Evolutionary conservation across 2,888 invertebrate genomes (phyloP).

Genomic region (Cremastinae sp.): DNA sequence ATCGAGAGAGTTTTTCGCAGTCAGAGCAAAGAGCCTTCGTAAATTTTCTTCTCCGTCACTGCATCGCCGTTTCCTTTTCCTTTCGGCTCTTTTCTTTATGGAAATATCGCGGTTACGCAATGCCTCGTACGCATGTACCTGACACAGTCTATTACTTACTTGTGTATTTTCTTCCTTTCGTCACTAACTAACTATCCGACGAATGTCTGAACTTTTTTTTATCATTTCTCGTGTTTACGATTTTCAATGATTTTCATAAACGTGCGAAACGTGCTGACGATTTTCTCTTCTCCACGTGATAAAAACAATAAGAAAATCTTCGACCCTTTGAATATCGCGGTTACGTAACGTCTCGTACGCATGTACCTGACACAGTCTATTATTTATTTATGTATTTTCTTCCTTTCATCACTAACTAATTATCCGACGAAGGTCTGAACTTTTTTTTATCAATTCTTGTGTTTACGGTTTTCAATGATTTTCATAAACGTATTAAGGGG

Average conservation of each 20-base stretch:
- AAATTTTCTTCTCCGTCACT: conserved; percentile 17
- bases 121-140: background rate
- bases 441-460: too few relatives aligned
- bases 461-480: conserved; percentile 19
- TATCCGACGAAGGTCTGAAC: too few relatives aligned
- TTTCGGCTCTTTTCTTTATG: background rate
- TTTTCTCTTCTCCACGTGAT: too few relatives aligned
- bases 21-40: conserved; percentile 26
- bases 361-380: background rate
- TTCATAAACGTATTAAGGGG: too few relatives aligned
- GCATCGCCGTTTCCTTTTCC: background rate
- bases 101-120: conserved; percentile 39
- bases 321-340: conserved; percentile 12
- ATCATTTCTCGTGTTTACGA: background rate
- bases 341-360: conserved; percentile 36
- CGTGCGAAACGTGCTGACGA: too few relatives aligned
- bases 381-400: too few relatives aligned
- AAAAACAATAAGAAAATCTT: too few relatives aligned
- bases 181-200: too few relatives aligned
- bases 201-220: too few relatives aligned
- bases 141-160: background rate
- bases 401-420: too few relatives aligned
- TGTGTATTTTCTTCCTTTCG: too few relatives aligned
- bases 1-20: conserved; percentile 12
- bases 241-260: conserved; percentile 4